phyloP scores from a whole-genome alignment of 30 jellyfish, hydroid and myxozoan species.

The Chrysaora quinquecirrha region DNA sequence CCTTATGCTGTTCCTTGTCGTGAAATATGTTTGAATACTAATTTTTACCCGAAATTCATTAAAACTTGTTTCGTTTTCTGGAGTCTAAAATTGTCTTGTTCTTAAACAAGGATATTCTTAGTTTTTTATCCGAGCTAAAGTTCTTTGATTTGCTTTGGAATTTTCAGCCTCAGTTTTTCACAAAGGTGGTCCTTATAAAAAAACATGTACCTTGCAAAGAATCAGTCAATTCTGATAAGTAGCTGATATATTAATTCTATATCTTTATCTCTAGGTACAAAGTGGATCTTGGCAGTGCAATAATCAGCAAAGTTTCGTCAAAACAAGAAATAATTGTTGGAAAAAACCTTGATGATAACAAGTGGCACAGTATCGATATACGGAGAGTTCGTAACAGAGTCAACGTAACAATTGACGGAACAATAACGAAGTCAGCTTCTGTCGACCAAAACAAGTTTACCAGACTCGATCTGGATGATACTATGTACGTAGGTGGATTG shows the following conservation, averaged over 20 bases:
- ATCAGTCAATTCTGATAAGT: too few species aligned
- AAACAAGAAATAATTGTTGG: conserved; percentile 87
- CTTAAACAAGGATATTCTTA: too few species aligned
- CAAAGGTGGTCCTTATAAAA: too few species aligned
- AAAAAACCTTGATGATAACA: conserved; percentile 67
- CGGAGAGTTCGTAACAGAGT: conserved; percentile 52
- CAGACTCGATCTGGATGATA: conserved; percentile 76
- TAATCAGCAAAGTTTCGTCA: conserved; percentile 12
- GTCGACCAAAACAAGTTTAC: conserved; percentile 20
- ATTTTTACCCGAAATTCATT: too few species aligned
- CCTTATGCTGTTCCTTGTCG: too few species aligned
- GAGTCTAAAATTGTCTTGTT: too few species aligned
- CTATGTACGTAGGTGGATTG: conserved; percentile 86
- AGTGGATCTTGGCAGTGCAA: conserved; percentile 83
- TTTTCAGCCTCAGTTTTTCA: too few species aligned
- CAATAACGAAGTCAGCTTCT: conserved; percentile 11
- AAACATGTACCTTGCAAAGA: too few species aligned
- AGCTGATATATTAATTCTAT: background rate
- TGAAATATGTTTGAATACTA: too few species aligned
- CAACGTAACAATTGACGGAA: conserved; percentile 73
- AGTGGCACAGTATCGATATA: conserved; percentile 91
- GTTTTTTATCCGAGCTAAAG: too few species aligned
- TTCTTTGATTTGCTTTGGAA: too few species aligned
- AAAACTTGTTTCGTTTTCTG: too few species aligned
- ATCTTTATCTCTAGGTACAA: conserved; percentile 57